Evolutionary conservation across 2,113 vertebrate species (phyloP).

Genomic region (Sapayoa aenigma): DNA sequence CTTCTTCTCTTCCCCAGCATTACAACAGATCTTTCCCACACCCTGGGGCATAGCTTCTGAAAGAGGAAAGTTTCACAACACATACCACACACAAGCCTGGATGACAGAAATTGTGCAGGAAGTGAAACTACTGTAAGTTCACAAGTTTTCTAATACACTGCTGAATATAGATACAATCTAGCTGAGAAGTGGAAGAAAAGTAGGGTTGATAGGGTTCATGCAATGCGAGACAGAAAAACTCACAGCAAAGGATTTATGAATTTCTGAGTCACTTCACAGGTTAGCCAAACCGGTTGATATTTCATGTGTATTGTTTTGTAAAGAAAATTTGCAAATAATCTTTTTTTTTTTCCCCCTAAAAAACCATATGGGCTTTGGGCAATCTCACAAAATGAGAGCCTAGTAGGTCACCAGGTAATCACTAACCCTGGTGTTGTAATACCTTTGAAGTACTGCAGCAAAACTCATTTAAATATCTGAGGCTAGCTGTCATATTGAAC

Average conservation of each 20-base stretch:
- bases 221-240: background rate
- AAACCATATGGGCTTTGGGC: background rate
- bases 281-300: background rate
- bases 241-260: background rate
- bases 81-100: background rate
- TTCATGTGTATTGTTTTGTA: background rate
- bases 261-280: background rate
- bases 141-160: background rate
- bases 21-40: background rate
- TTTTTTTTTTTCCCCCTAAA: background rate
- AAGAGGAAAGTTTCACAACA: constrained; percentile 15
- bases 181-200: background rate
- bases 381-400: background rate
- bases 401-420: background rate
- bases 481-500: background rate
- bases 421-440: background rate
- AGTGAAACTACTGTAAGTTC: background rate
- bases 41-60: background rate
- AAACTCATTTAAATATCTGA: background rate
- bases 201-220: background rate
- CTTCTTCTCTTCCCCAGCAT: background rate
- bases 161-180: background rate
- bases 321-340: background rate
- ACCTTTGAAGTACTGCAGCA: background rate
- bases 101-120: background rate